Base-by-base conservation (phyloP, 2,888 invertebrate genomes). In the Leptura quadrifasciata region DNA sequence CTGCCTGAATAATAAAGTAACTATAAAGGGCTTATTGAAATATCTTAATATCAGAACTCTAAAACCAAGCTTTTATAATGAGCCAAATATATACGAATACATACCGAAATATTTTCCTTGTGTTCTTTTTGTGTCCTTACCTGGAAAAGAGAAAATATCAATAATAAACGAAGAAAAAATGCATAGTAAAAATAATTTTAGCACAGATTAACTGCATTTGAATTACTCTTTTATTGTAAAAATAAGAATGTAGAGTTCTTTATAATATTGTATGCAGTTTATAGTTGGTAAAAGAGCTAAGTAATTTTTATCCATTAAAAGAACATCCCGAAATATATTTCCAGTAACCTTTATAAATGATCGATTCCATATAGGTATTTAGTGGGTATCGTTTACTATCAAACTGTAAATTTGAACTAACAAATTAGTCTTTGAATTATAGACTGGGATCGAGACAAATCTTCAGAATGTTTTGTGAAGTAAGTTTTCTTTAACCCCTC, bases 1-100 rank as follows among this genome's bases (percentile, higher is more conserved):
- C 60, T 31, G 31, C 75, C 74, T 78, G 75, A 79, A 79, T 75
- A 75, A 74, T 76, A 73, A 78, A 75, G 67, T 76, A 72, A 78
- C 63, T 61, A 61, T 72, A 74, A 68, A 57, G 64, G 74, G 73
- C 76, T 79, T 76, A 78, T 79, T 79, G 77, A 75, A 78, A 79
- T 76, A 72, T 77, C 76, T 77, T 78, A 74, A 78, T 78, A 73
- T 72, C 55, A 17, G 15, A n/a, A 58, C 31, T 2, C 24, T 27
- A 71, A 61, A 60, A 18, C 24, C 61, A 52, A 24, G 35, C 8
- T 31, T 20, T 58, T 39, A 52, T 61, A 52, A 52, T 71, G 52
- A 61, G 39, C 18, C 55, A 55, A 21, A 60, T 57, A n/a, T 39
- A 35, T 65, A 20, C 18, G 35, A 15, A 21, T 65, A 65, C 65